Base-by-base conservation (phyloP, 2,113 vertebrate species). In the Lepus timidus region DNA sequence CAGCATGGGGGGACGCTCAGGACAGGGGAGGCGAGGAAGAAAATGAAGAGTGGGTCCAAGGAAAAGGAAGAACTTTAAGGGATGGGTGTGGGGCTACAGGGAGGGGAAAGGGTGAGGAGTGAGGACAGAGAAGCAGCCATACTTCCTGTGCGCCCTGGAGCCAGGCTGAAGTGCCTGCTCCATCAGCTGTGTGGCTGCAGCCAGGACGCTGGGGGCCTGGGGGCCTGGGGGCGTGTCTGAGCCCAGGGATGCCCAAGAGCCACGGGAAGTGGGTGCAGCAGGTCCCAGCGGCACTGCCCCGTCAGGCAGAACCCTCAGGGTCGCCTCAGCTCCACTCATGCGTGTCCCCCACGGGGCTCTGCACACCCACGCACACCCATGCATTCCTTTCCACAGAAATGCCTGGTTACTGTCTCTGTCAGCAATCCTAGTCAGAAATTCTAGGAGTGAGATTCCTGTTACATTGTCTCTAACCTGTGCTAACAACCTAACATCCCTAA, bases 261-360 rank as follows among this genome's bases (percentile, higher is more conserved):
- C 51, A 17, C 16, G 2, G 22, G 22, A 27, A 11, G 13, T 12
- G 0, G 23, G 3, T 10, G 61, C 10, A 4, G 10, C 55, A 25
- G 55, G 6, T 10, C 16, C 12, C 2, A 9, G 14, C 14, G 0
- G 29, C 27, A n/a, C 19, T 23, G 62, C 2, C 6, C 61, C 0
- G 2, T 39, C 36, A 29, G 52, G 22, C 55, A 20, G 7, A 10
- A 14, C 49, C 73, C 62, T 5, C 8, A 27, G 13, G 49, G 44
- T 49, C 0, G 2, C 20, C 82, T 6, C 6, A 61, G 33, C 62
- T n/a, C 25, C 22, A 6, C 51, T 84, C 33, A 1, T 16, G 52
- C 14, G 14, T 58, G 55, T 55, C 13, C 1, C 9, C 10, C 31
- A 13, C 13, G 1, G 14, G 44, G 9, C 11, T 51, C 61, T 17